Percentiles rank a stretch among this genome's conserved stretches.
Evolutionary conservation across 2,797 vertebrate species (phyloP).

Genomic region (Sebastes diploproa): DNA sequence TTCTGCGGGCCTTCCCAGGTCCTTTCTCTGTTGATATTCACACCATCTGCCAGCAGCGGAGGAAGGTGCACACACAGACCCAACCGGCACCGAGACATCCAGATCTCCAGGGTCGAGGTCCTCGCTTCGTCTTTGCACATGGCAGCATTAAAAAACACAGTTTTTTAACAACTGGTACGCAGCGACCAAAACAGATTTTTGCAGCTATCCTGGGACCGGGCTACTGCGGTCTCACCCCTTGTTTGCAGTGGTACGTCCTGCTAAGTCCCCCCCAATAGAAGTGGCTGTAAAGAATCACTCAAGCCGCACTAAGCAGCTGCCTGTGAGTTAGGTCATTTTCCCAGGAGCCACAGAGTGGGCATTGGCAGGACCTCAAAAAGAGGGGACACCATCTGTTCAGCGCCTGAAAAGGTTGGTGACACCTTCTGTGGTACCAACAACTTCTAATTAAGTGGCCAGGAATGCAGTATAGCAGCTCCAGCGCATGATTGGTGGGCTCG

Average conservation of each 20-base stretch:
- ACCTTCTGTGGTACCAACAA: conserved; percentile 99
- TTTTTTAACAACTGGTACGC: conserved; percentile 42
- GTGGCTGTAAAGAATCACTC: conserved; percentile 98
- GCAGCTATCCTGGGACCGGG: conserved; percentile 38
- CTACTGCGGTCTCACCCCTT: conserved; percentile 59
- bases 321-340: conserved; percentile 99
- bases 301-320: conserved; percentile 99
- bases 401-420: conserved; percentile 96
- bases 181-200: conserved; percentile 55
- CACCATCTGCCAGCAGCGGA: conserved; percentile 91
- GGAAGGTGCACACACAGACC: conserved; percentile 67
- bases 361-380: conserved; percentile 97
- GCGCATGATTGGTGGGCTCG: conserved; percentile 85
- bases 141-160: conserved; percentile 44
- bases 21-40: conserved; percentile 91
- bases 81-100: conserved; percentile 16
- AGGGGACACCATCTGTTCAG: conserved; percentile 97
- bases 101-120: conserved; percentile 46
- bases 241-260: conserved; percentile 88
- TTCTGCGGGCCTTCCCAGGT: conserved; percentile 88
- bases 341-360: conserved; percentile 98
- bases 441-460: conserved; percentile 98
- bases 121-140: conserved; percentile 31
- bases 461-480: conserved; percentile 84
- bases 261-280: conserved; percentile 89